Conservation (phyloP, 1,140 invertebrate genomes). For the Ceratitis capitata region DNA sequence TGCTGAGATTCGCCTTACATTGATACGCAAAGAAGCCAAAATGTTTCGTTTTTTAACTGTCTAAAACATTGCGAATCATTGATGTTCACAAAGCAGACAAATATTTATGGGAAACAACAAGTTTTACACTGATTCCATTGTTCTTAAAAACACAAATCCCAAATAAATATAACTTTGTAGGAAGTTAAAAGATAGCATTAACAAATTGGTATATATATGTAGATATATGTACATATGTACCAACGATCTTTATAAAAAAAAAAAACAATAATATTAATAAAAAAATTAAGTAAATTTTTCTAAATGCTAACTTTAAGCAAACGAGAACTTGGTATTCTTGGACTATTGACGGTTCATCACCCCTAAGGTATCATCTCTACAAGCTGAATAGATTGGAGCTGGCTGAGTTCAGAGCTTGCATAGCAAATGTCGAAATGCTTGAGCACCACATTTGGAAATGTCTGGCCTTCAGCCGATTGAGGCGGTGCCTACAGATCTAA, state of each 20-base stretch:
- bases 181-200: not conserved
- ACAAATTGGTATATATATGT: not conserved
- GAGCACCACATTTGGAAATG: no score
- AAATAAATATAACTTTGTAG: not conserved
- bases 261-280: not conserved
- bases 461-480: no score
- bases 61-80: not conserved
- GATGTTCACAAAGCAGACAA: not conserved
- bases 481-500: no score
- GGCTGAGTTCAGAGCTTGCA: no score
- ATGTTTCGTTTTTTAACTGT: not conserved
- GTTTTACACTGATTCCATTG: not conserved
- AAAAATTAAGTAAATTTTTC: not conserved
- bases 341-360: no score
- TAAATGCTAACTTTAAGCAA: no score
- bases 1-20: not conserved
- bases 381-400: no score
- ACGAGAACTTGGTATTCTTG: no score
- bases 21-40: not conserved
- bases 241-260: not conserved
- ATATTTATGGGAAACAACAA: not conserved
- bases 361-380: no score
- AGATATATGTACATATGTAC: not conserved
- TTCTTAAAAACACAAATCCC: not conserved
- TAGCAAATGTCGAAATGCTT: no score